These are phyloP conservation scores for Plagodis pulveraria DNA, from an alignment of 2,888 invertebrate genomes.

Conservation along the genomic window DNA sequence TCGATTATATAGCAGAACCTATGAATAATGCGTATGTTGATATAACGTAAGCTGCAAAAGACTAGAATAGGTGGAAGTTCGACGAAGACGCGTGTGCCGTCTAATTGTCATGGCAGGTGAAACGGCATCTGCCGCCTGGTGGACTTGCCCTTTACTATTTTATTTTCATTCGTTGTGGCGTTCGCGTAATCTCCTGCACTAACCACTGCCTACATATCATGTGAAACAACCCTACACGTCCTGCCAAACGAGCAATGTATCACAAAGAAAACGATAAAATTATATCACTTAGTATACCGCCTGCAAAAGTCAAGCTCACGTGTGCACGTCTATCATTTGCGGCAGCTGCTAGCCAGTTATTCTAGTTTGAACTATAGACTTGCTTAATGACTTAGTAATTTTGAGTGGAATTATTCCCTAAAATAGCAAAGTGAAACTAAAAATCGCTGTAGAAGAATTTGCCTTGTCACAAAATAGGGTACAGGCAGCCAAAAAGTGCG, in stretches of 20 bases:
- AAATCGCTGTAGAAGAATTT: slow-evolving; percentile 51
- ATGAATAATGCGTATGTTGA: slow-evolving; percentile 1
- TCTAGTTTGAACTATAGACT: slow-evolving; percentile 51
- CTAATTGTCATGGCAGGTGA: slow-evolving; percentile 79
- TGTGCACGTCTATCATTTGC: slow-evolving; percentile 53
- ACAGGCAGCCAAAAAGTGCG: slow-evolving; percentile 68
- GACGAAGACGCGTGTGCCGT: slow-evolving; percentile 67
- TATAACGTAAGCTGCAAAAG: slow-evolving; percentile 17
- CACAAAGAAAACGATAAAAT: slow-evolving; percentile 28
- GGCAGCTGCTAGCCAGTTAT: slow-evolving; percentile 65
- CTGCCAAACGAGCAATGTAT: slow-evolving; percentile 61
- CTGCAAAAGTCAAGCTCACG: slow-evolving; percentile 32
- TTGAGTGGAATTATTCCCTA: slow-evolving; percentile 8
- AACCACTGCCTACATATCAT: slow-evolving; percentile 42
- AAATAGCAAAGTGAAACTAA: slow-evolving; percentile 1
- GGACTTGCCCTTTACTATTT: slow-evolving; percentile 66
- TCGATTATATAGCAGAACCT: too few species aligned
- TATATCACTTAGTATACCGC: background rate
- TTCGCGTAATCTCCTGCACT: slow-evolving; percentile 46
- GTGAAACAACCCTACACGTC: slow-evolving; percentile 42
- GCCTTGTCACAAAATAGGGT: slow-evolving; percentile 48
- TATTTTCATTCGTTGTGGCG: slow-evolving; percentile 52
- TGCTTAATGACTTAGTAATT: slow-evolving; percentile 38
- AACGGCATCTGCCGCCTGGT: slow-evolving; percentile 73
- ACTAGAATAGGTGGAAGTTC: slow-evolving; percentile 38